Percentiles rank a stretch among this genome's conserved stretches.
phyloP scores from a whole-genome alignment of 2,797 vertebrate genomes.

The Anomalospiza imberbis region DNA sequence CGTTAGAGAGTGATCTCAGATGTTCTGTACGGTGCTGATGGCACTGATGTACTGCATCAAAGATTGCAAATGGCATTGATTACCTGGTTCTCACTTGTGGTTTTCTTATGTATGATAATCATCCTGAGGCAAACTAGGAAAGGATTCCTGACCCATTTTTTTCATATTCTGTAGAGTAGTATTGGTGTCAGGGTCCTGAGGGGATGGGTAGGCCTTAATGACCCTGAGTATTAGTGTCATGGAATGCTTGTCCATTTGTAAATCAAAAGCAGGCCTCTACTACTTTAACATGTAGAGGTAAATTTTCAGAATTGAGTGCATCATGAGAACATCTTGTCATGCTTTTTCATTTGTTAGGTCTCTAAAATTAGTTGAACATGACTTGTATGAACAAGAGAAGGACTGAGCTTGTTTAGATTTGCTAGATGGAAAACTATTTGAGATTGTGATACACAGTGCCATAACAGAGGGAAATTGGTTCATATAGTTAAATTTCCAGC shows the following conservation, averaged over 20 bases:
- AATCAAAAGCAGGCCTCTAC: background rate
- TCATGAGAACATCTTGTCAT: background rate
- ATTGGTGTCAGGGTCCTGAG: background rate
- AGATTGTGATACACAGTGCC: background rate
- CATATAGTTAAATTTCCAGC: background rate
- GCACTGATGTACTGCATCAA: background rate
- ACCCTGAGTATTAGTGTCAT: background rate
- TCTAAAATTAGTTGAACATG: background rate
- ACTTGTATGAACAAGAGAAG: background rate
- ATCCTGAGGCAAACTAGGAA: background rate
- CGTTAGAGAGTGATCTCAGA: background rate
- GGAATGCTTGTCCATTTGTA: background rate
- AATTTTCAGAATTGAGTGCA: background rate
- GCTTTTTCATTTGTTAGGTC: background rate
- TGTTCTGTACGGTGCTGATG: background rate
- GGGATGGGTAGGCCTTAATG: background rate
- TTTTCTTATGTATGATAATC: background rate
- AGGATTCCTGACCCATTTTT: background rate
- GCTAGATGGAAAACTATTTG: background rate
- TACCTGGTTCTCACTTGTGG: background rate
- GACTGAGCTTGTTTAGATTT: background rate
- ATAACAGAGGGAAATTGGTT: background rate
- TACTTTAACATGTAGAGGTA: background rate
- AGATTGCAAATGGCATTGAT: background rate
- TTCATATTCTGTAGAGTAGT: background rate